A percentile compares a stretch with the other conserved stretches of the same genome.
Evolutionary conservation across 2,888 invertebrate genomes (phyloP).

Genomic region (Bombylius major): DNA sequence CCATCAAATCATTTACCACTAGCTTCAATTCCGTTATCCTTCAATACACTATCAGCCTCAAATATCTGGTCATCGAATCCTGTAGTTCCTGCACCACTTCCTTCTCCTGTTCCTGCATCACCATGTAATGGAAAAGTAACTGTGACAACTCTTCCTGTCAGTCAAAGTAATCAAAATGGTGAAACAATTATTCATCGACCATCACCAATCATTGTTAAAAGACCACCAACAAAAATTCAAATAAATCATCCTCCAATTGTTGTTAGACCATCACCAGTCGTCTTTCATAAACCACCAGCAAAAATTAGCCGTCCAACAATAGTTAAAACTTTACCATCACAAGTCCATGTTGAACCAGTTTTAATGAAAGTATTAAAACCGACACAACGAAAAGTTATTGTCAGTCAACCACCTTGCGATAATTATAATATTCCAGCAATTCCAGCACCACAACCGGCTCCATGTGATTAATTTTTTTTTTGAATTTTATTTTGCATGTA

Average conservation of each 20-base stretch:
- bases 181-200: conserved; percentile 35
- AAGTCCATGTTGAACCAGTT: conserved; percentile 33
- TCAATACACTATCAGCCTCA: too few species aligned
- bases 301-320: conserved; percentile 30
- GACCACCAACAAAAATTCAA: conserved; percentile 32
- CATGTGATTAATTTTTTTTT: not conserved
- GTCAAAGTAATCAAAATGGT: not conserved
- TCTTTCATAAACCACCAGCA: conserved; percentile 35
- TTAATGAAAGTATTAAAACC: conserved; percentile 31
- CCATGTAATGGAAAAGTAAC: not conserved
- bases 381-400: not conserved
- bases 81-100: too few species aligned
- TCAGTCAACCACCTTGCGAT: not conserved
- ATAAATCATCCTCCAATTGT: conserved; percentile 35
- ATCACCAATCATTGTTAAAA: conserved; percentile 33
- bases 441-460: not conserved
- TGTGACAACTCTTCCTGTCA: not conserved
- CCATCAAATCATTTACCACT: too few species aligned
- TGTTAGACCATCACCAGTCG: conserved; percentile 35
- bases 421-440: too few species aligned
- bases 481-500: too few species aligned
- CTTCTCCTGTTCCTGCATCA: too few species aligned
- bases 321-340: conserved; percentile 31
- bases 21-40: too few species aligned
- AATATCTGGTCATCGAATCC: too few species aligned